Base-by-base conservation (phyloP, 2,888 invertebrate species). In the Orthonychiurus folsomi region DNA sequence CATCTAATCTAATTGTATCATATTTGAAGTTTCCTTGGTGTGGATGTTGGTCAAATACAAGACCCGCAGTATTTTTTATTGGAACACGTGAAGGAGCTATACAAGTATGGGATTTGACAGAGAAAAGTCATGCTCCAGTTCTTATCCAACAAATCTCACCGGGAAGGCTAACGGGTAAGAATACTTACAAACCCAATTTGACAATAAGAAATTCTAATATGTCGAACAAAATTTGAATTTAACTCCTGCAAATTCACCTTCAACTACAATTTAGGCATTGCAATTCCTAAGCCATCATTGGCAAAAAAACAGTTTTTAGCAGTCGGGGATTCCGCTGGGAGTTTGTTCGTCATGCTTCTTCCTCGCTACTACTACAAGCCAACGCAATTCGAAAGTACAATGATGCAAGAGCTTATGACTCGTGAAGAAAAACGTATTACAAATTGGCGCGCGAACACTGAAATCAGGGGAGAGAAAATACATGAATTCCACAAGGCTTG, bases 91-190 rank as follows among this genome's bases (percentile, higher is more conserved):
- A 90, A 78, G 91, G 91, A 1, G 82, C 81, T 63, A 78, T 89
- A 18, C 90, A 92, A 77, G 83, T 85, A 15, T 93, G 92, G 92
- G 87, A 90, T 78, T 78, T 92, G 62, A 77, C 86, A 63, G 78
- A 84, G 56, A 81, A 83, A 74, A 86, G 85, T 68, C 85, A 89
- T 70, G 82, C 83, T 67, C 83, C 88, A 0, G 82, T 83, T 64
- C 81, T 86, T 61, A 80, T 82, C 0, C 84, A 88, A 75, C 84
- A 82, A 63, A 77, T 86, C 21, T 86, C 88, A 2, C 84, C 85
- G 1, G 80, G 80, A 5, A 81, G 83, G 74, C 79, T 87, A n/a
- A 85, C 86, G 0, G 81, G 82, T 23, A 79, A 86, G 21, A 81
- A 81, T 50, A 79, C 25, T 1, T 23, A 20, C 50, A 9, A 23